Evolutionary conservation across 2,113 vertebrate genomes (phyloP).

Genomic region (Colius striatus): DNA sequence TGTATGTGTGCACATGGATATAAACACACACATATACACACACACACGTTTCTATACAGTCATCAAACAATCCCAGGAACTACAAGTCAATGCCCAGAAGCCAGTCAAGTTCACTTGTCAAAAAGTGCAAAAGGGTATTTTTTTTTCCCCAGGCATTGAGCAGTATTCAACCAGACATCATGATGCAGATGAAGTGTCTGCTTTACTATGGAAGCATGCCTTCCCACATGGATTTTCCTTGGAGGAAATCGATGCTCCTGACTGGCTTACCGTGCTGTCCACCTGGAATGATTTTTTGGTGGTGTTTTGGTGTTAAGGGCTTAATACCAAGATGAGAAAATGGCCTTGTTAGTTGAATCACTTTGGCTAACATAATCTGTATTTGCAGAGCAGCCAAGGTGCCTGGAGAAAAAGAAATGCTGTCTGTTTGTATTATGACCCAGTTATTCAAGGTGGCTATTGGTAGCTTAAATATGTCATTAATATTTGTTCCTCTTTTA

Average conservation of each 20-base stretch:
- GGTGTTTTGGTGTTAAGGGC: neutral
- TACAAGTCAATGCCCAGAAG: neutral
- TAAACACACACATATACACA: neutral
- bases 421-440: neutral
- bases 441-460: neutral
- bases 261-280: fast-evolving
- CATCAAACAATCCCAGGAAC: neutral
- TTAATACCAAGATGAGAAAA: neutral
- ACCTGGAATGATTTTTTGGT: no score
- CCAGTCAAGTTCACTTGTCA: neutral
- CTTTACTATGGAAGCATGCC: neutral
- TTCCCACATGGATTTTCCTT: neutral
- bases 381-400: neutral
- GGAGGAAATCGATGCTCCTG: neutral
- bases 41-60: neutral
- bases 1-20: neutral
- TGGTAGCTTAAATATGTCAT: neutral
- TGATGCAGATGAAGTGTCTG: fast-evolving
- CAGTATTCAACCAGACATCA: fast-evolving
- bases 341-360: fast-evolving
- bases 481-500: neutral
- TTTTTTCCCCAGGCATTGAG: no score
- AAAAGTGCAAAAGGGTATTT: neutral
- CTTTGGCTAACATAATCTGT: neutral
- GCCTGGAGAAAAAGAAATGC: neutral